Evolutionary conservation across 1,140 invertebrate species (phyloP).

Genomic region (Polyergus mexicanus): DNA sequence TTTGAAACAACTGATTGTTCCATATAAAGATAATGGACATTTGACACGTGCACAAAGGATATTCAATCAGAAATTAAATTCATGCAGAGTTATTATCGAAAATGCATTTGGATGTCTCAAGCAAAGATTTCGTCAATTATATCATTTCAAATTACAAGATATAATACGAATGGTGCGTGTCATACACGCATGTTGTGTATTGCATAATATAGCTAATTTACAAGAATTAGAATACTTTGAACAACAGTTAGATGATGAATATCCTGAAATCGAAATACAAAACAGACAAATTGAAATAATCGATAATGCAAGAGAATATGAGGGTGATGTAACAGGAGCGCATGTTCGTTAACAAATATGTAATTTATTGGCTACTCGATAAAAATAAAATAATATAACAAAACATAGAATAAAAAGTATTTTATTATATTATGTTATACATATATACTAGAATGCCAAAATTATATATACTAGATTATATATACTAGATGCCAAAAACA

Average conservation of each 20-base stretch:
- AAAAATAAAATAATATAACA: too few species aligned
- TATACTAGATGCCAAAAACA: too few species aligned
- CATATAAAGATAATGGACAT: background rate
- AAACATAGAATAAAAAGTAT: too few species aligned
- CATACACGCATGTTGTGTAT: too few species aligned
- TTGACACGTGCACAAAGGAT: background rate
- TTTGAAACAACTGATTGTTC: background rate
- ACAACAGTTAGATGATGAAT: background rate
- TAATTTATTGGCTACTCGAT: too few species aligned
- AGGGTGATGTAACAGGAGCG: too few species aligned
- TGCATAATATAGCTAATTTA: background rate
- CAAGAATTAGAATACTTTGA: background rate
- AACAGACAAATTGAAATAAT: too few species aligned
- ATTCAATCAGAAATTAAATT: background rate
- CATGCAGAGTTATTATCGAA: constrained; percentile 6
- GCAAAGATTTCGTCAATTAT: background rate
- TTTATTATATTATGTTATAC: too few species aligned
- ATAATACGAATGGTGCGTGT: background rate
- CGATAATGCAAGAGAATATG: too few species aligned
- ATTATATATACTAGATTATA: too few species aligned
- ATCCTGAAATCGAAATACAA: background rate
- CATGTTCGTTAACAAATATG: too few species aligned
- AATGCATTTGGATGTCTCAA: background rate
- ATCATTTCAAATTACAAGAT: background rate
- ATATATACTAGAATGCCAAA: too few species aligned